A percentile compares a stretch with the other conserved stretches of the same genome.
Evolutionary conservation across 2,113 vertebrate species (phyloP).

Genomic region (Merops nubicus): DNA sequence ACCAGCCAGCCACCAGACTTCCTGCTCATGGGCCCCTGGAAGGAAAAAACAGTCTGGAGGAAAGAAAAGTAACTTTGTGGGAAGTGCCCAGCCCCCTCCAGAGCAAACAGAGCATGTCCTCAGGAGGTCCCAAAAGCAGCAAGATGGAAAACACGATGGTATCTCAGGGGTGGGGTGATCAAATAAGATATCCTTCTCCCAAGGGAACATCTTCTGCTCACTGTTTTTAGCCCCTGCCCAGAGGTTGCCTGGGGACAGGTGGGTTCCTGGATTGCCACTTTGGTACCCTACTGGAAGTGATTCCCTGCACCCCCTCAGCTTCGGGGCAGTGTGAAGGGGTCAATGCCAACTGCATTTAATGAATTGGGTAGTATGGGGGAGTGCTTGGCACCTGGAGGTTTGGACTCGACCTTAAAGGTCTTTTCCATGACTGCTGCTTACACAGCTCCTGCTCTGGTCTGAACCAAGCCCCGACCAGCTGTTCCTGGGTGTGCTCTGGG

Average conservation of each 20-base stretch:
- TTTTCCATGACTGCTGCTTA: not conserved
- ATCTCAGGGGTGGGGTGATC: not conserved
- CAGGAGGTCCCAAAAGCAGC: not conserved
- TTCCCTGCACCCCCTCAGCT: not conserved
- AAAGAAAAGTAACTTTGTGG: not conserved
- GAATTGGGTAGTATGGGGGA: not conserved
- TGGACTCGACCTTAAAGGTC: not conserved
- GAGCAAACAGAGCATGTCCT: not conserved
- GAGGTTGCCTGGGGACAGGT: not conserved
- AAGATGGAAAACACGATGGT: not conserved
- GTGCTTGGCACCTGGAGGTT: not conserved
- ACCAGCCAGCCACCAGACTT: not conserved
- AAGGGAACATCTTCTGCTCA: rapidly evolving
- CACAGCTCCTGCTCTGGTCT: not conserved
- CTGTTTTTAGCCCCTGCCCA: not conserved
- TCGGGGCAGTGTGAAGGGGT: not conserved
- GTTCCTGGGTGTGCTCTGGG: not conserved
- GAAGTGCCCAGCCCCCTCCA: not conserved
- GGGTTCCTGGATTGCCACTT: not conserved
- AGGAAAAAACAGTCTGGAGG: not conserved
- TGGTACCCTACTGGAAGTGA: not conserved
- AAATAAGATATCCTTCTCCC: not conserved
- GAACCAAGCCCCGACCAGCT: not conserved
- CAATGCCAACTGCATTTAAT: not conserved
- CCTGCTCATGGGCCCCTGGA: rapidly evolving